phyloP scores from a whole-genome alignment of 2,113 vertebrate genomes.

The Sula dactylatra region DNA sequence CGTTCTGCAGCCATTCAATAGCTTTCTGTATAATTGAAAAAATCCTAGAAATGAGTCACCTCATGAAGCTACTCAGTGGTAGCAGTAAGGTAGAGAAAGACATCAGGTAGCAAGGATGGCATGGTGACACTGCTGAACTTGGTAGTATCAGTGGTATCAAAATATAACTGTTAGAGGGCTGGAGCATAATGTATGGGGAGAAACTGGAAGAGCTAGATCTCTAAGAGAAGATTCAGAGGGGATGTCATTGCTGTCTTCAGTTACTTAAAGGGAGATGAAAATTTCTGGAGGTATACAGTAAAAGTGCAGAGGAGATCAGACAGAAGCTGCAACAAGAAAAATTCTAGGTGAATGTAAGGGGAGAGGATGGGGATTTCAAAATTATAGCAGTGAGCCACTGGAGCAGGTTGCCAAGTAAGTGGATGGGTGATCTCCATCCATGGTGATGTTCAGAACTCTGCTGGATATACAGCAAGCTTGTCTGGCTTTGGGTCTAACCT shows the following conservation, averaged over 20 bases:
- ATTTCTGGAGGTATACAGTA: rapidly evolving
- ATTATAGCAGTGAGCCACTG: not conserved
- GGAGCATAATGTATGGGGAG: not conserved
- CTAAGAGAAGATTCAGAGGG: not conserved
- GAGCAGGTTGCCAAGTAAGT: not conserved
- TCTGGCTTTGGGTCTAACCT: not conserved
- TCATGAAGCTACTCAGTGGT: not conserved
- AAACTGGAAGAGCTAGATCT: not conserved
- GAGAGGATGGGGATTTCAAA: rapidly evolving
- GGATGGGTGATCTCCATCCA: not conserved
- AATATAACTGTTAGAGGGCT: not conserved
- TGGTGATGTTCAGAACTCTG: not conserved
- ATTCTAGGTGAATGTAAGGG: not conserved
- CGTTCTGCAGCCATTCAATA: not conserved
- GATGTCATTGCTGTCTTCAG: not conserved
- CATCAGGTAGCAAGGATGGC: not conserved
- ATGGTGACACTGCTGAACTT: not conserved
- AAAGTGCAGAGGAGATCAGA: not conserved
- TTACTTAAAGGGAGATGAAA: not conserved
- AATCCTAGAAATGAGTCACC: not conserved
- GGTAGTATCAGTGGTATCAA: no score
- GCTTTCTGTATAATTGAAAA: not conserved
- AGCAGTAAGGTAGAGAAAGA: not conserved
- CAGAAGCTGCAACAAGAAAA: not conserved
- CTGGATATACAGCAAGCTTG: not conserved